phyloP scores from a whole-genome alignment of 2,797 vertebrate genomes.

The Pseudomugil gertrudae region DNA sequence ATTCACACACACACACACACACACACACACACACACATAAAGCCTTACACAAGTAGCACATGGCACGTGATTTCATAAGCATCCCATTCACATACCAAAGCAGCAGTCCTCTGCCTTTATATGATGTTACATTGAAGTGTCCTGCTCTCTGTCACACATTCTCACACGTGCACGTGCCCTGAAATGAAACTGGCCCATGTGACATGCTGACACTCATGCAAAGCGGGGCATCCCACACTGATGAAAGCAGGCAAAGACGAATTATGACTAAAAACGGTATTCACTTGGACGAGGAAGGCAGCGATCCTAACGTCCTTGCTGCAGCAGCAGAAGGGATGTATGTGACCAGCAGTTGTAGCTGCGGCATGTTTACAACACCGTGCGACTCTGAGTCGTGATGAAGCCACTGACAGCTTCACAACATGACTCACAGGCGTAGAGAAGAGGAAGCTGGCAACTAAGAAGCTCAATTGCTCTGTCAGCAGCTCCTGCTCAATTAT shows the following conservation, averaged over 20 bases:
- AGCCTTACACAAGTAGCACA: not conserved
- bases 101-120: constrained; percentile 6
- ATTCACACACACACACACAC: too few species aligned
- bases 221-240: not conserved
- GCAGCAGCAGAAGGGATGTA: constrained; percentile 32
- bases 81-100: not conserved
- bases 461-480: constrained; percentile 17
- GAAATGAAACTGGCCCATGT: not conserved
- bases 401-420: constrained; percentile 35
- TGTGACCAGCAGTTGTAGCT: constrained; percentile 1
- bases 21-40: not conserved
- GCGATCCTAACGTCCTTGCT: not conserved
- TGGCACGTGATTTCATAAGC: constrained; percentile 2
- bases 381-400: constrained; percentile 42
- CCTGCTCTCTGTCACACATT: constrained; percentile 24
- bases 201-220: not conserved
- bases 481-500: not conserved
- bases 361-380: constrained; percentile 9
- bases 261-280: not conserved
- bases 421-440: constrained; percentile 32
- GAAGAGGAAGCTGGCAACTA: constrained; percentile 17
- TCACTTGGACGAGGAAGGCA: not conserved
- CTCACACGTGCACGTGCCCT: not conserved
- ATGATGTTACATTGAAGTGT: constrained; percentile 7
- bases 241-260: not conserved